phyloP scores from a whole-genome alignment of 2,888 invertebrate species.

The Heliconius ismenius region DNA sequence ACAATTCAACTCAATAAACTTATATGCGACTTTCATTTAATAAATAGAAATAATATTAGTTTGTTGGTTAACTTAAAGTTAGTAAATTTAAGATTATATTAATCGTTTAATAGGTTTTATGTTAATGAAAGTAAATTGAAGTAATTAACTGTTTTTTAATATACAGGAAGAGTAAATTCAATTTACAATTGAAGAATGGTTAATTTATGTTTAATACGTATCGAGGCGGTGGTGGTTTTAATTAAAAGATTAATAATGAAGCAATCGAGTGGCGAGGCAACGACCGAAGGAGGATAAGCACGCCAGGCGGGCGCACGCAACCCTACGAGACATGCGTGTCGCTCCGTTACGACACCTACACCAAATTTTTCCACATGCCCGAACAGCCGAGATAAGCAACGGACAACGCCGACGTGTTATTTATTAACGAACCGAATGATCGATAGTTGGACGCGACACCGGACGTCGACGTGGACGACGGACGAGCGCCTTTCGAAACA shows the following conservation, averaged over 20 bases:
- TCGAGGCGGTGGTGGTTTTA: constrained; percentile 54
- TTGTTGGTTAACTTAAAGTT: background rate
- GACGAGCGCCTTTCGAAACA: constrained; percentile 77
- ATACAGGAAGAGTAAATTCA: too few species aligned
- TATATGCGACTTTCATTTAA: constrained; percentile 50
- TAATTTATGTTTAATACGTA: constrained; percentile 32
- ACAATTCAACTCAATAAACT: constrained; percentile 55
- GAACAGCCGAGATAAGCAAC: constrained; percentile 78
- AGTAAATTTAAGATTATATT: background rate
- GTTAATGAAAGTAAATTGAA: background rate
- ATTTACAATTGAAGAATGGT: constrained; percentile 13
- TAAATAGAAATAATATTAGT: constrained; percentile 14
- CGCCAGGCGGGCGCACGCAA: constrained; percentile 69
- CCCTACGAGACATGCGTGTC: constrained; percentile 75
- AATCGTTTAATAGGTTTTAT: background rate
- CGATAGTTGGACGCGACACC: constrained; percentile 81
- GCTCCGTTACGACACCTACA: constrained; percentile 81
- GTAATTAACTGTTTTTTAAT: too few species aligned
- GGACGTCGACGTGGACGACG: constrained; percentile 73
- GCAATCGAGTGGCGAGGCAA: constrained; percentile 61
- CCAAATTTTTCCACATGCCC: constrained; percentile 82
- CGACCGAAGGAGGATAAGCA: constrained; percentile 67
- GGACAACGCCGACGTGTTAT: constrained; percentile 79
- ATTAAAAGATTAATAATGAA: constrained; percentile 72
- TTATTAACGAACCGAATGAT: constrained; percentile 83